These are phyloP conservation scores for Cephus pygmeus DNA, from an alignment of 2,888 invertebrate species.

Conservation along the genomic window DNA sequence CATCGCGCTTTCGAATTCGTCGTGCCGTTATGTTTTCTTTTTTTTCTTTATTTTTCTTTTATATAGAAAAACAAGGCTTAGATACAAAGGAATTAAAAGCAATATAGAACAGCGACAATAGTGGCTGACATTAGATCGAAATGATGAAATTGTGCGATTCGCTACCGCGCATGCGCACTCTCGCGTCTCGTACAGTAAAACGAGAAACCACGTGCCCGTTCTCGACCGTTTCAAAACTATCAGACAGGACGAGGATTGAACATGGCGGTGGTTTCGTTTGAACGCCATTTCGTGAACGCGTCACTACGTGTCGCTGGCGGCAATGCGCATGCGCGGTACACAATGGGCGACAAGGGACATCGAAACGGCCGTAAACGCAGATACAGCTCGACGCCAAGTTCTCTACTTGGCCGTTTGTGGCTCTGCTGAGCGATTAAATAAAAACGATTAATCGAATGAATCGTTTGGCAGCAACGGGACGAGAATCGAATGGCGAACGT, in stretches of 20 bases:
- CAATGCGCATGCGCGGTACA: not conserved
- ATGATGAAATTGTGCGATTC: no score
- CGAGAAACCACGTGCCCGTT: no score
- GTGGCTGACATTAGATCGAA: not conserved
- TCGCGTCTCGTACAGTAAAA: no score
- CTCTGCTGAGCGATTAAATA: not conserved
- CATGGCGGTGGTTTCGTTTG: not conserved
- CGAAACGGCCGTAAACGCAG: not conserved
- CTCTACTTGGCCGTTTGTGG: not conserved
- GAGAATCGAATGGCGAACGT: not conserved
- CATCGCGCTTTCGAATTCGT: not conserved
- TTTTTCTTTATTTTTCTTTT: not conserved
- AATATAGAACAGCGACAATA: not conserved
- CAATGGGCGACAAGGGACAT: not conserved
- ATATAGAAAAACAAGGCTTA: conserved; percentile 8
- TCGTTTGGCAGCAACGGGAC: not conserved
- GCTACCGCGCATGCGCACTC: no score
- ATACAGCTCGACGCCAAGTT: not conserved
- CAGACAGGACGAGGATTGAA: no score
- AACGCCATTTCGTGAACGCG: not conserved
- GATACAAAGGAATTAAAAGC: not conserved
- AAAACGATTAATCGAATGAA: not conserved
- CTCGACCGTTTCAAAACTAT: no score
- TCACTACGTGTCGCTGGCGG: not conserved
- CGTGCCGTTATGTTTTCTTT: not conserved